phyloP scores from a whole-genome alignment of 2,888 invertebrate species.

The Sinopyrophorus schimmeli region DNA sequence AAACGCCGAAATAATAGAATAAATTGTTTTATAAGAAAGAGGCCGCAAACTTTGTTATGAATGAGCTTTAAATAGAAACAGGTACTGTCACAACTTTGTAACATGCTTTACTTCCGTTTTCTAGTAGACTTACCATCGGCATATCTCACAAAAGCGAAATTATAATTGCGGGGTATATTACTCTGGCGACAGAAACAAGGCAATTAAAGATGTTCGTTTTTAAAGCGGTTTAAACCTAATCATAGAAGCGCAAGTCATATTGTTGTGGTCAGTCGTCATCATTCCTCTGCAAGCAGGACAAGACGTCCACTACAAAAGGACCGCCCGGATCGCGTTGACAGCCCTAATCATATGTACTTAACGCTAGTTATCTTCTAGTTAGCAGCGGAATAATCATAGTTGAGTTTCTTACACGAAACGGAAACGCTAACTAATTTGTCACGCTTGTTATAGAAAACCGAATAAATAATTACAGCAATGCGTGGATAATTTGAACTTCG shows the following conservation, averaged over 20 bases:
- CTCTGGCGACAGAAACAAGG: slow-evolving; percentile 30
- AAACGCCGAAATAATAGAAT: slow-evolving; percentile 20
- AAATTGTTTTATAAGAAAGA: slow-evolving; percentile 9
- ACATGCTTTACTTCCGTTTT: not conserved
- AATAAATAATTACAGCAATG: too few relatives aligned
- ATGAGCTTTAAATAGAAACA: not conserved
- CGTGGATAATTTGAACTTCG: too few relatives aligned
- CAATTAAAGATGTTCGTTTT: slow-evolving; percentile 39
- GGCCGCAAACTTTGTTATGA: not conserved
- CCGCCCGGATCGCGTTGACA: slow-evolving; percentile 35
- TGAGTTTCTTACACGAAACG: slow-evolving; percentile 19
- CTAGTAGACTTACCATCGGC: slow-evolving; percentile 5
- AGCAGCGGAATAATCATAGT: slow-evolving; percentile 26
- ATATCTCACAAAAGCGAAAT: slow-evolving; percentile 19
- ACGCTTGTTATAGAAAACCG: too few relatives aligned
- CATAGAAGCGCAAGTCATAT: slow-evolving; percentile 28
- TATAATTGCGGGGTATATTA: slow-evolving; percentile 25
- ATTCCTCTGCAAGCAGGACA: slow-evolving; percentile 33
- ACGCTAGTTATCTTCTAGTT: slow-evolving; percentile 37
- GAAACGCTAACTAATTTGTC: slow-evolving; percentile 17
- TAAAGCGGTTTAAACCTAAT: slow-evolving; percentile 35
- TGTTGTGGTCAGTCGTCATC: slow-evolving; percentile 33
- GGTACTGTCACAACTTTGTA: not conserved
- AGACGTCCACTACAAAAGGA: slow-evolving; percentile 28
- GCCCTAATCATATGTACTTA: slow-evolving; percentile 37